phyloP scores from a whole-genome alignment of 2,888 invertebrate species.

The Byasa hedistus region DNA sequence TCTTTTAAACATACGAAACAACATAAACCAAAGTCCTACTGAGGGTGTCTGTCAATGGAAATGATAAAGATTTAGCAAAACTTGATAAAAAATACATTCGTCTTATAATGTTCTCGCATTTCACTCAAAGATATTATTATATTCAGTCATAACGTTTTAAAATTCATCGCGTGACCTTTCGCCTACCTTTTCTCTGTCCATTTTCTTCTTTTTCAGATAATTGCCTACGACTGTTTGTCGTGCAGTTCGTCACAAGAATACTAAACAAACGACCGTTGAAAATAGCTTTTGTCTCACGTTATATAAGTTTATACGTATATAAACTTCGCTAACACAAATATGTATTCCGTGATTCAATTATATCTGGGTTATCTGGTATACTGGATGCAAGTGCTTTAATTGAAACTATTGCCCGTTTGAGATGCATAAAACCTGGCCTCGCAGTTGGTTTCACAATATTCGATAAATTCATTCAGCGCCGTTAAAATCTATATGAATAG shows the following conservation, averaged over 20 bases:
- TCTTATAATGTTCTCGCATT: constrained; percentile 6
- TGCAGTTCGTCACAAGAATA: constrained; percentile 27
- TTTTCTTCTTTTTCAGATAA: constrained; percentile 28
- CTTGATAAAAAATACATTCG: neutral
- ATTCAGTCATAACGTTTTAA: constrained; percentile 27
- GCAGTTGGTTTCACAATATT: constrained; percentile 20
- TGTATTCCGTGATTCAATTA: neutral
- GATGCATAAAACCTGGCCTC: constrained; percentile 12
- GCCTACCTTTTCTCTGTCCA: constrained; percentile 23
- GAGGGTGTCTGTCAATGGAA: too few species aligned
- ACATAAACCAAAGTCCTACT: too few species aligned
- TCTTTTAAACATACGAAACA: too few species aligned
- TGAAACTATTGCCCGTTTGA: constrained; percentile 17
- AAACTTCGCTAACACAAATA: neutral
- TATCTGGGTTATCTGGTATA: neutral
- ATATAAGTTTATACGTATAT: neutral
- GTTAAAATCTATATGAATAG: constrained; percentile 24
- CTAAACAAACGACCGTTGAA: constrained; percentile 18
- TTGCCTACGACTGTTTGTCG: constrained; percentile 26
- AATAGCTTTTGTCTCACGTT: neutral
- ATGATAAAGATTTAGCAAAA: neutral
- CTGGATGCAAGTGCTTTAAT: constrained; percentile 7
- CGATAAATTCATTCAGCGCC: constrained; percentile 19
- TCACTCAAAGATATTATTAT: constrained; percentile 9
- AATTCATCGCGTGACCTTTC: constrained; percentile 27